phyloP scores from a whole-genome alignment of 2,888 invertebrate species.

The Macrophya alboannulata region DNA sequence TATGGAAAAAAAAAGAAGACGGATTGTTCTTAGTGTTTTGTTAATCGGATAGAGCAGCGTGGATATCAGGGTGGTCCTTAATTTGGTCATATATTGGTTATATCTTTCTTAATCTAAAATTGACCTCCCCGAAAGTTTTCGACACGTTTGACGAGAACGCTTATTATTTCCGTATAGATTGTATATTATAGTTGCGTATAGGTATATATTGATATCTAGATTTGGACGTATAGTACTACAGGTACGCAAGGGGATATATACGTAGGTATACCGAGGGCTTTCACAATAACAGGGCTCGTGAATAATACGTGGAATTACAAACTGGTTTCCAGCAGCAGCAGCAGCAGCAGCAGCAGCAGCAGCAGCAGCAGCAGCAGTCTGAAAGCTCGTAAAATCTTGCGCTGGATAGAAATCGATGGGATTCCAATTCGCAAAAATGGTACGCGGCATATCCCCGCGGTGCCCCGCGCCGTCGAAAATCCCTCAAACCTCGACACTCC shows the following conservation, averaged over 20 bases:
- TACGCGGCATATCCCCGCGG: constrained; percentile 57
- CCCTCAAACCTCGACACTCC: constrained; percentile 53
- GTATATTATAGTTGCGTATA: not conserved
- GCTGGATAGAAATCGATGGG: constrained; percentile 50
- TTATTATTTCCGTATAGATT: not conserved
- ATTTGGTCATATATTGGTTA: too few species aligned
- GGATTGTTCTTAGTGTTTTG: not conserved
- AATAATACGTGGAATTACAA: constrained; percentile 55
- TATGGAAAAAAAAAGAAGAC: not conserved
- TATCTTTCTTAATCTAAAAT: too few species aligned
- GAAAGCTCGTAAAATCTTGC: constrained; percentile 54
- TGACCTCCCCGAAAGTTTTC: not conserved
- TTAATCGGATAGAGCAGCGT: not conserved
- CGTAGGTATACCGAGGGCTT: constrained; percentile 16
- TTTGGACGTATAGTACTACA: too few species aligned
- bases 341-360: too few species aligned
- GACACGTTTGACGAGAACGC: not conserved
- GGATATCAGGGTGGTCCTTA: not conserved
- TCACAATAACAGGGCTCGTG: constrained; percentile 52
- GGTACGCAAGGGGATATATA: too few species aligned
- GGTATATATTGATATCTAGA: too few species aligned
- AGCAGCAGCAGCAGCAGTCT: constrained; percentile 35
- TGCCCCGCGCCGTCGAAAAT: constrained; percentile 55
- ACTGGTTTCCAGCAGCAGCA: constrained; percentile 43
- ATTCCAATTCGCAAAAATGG: constrained; percentile 56